phyloP scores from a whole-genome alignment of 2,797 vertebrate species.

The Microctenopoma steveboyesi region DNA sequence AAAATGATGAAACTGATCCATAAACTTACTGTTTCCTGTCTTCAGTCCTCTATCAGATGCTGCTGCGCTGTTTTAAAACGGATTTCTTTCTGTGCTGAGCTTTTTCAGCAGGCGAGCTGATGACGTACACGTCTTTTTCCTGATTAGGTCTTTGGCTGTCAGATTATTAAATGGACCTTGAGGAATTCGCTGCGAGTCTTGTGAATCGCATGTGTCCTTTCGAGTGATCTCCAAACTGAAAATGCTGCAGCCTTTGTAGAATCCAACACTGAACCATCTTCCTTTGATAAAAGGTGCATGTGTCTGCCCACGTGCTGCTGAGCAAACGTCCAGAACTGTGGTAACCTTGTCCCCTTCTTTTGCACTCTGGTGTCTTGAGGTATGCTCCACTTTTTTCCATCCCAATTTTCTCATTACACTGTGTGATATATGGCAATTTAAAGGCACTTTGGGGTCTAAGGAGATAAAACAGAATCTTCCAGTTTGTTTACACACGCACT shows the following conservation, averaged over 20 bases:
- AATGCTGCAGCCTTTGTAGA: neutral
- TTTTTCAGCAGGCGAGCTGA: neutral
- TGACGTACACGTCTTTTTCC: no score
- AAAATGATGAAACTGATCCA: no score
- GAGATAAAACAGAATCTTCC: conserved; percentile 9
- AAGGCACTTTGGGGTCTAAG: conserved; percentile 2
- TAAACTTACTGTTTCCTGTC: no score
- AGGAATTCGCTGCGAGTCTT: no score
- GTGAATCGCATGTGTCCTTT: neutral
- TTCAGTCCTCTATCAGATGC: no score
- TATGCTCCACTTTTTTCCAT: neutral
- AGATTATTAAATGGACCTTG: no score
- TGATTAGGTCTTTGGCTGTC: no score
- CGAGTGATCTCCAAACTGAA: neutral
- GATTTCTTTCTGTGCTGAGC: neutral
- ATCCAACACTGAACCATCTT: neutral
- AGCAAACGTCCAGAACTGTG: neutral
- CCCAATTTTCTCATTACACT: neutral
- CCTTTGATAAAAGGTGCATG: neutral
- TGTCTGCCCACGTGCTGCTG: neutral
- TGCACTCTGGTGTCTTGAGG: neutral
- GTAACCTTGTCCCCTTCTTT: neutral
- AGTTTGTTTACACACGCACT: conserved; percentile 35
- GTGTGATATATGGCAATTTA: conserved; percentile 26
- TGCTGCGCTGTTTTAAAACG: neutral